A percentile compares a stretch with the other conserved stretches of the same genome.
phyloP scores from a whole-genome alignment of 2,797 vertebrate genomes.

The Carcharodon carcharias region DNA sequence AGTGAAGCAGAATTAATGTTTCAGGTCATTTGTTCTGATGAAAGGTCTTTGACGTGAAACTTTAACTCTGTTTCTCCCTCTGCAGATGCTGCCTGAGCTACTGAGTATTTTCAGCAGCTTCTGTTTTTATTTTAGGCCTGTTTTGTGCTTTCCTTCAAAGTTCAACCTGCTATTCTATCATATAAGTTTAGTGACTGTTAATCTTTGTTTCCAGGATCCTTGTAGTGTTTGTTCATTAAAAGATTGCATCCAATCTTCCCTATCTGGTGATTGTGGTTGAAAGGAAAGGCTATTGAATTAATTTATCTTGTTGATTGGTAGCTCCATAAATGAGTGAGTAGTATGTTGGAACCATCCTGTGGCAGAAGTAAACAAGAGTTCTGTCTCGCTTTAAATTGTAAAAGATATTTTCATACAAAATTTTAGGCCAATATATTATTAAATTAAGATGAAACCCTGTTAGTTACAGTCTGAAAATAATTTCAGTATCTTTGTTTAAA shows the following conservation, averaged over 20 bases:
- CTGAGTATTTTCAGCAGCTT: background rate
- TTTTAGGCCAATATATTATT: background rate
- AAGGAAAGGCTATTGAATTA: background rate
- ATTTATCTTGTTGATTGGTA: background rate
- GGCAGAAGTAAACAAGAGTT: background rate
- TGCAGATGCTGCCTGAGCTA: too few species aligned
- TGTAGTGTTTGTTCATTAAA: background rate
- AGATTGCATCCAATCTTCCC: background rate
- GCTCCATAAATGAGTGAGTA: background rate
- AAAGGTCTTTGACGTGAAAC: too few species aligned
- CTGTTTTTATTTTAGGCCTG: background rate
- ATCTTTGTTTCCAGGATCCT: background rate
- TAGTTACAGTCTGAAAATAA: background rate
- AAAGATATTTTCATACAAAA: background rate
- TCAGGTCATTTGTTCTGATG: too few species aligned
- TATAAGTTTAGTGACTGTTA: background rate
- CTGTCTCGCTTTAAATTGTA: background rate
- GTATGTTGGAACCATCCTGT: background rate
- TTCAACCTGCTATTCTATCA: background rate
- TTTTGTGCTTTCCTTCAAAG: background rate
- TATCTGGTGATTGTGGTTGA: background rate
- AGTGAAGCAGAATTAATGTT: too few species aligned
- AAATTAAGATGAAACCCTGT: background rate
- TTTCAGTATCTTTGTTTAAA: background rate
- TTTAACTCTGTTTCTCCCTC: too few species aligned